Evolutionary conservation across 2,888 invertebrate species (phyloP).

Genomic region (Monopis laevigella): DNA sequence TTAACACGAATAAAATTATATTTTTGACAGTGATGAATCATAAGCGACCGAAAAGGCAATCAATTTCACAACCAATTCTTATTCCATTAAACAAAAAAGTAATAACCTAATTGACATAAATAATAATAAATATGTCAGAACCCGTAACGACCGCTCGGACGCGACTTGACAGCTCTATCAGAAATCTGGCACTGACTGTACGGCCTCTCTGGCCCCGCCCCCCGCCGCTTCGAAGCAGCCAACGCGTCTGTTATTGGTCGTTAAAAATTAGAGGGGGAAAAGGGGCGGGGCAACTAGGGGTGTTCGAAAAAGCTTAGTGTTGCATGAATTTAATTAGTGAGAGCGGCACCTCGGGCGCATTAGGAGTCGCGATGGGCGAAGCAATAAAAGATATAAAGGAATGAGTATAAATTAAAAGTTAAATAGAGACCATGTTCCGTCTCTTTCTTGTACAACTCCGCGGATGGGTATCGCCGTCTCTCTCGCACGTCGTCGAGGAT

Average conservation of each 20-base stretch:
- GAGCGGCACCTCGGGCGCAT: slow-evolving; percentile 66
- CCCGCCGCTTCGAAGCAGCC: slow-evolving; percentile 23
- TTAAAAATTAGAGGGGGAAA: slow-evolving; percentile 25
- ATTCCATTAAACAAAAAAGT: slow-evolving; percentile 67
- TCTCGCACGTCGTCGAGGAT: slow-evolving; percentile 31
- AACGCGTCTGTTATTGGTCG: slow-evolving; percentile 31
- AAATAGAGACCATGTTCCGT: slow-evolving; percentile 51
- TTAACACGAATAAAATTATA: slow-evolving; percentile 62
- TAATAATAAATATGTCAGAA: slow-evolving; percentile 67
- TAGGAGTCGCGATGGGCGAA: slow-evolving; percentile 67
- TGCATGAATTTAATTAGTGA: slow-evolving; percentile 68
- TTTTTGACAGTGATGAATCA: slow-evolving; percentile 64
- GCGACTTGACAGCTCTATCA: slow-evolving; percentile 65
- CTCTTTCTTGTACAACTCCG: slow-evolving; percentile 19
- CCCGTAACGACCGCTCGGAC: slow-evolving; percentile 60
- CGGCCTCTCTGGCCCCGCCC: slow-evolving; percentile 25
- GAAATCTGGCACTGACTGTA: slow-evolving; percentile 51
- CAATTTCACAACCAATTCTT: slow-evolving; percentile 64
- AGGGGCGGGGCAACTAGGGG: slow-evolving; percentile 30
- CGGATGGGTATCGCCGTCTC: slow-evolving; percentile 32
- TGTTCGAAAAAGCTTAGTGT: slow-evolving; percentile 54
- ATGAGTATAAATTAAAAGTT: slow-evolving; percentile 69
- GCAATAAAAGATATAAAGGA: slow-evolving; percentile 69
- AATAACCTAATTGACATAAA: slow-evolving; percentile 68
- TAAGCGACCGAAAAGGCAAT: slow-evolving; percentile 63